Base-by-base conservation (phyloP, 2,113 vertebrate genomes). In the Poecile atricapillus region DNA sequence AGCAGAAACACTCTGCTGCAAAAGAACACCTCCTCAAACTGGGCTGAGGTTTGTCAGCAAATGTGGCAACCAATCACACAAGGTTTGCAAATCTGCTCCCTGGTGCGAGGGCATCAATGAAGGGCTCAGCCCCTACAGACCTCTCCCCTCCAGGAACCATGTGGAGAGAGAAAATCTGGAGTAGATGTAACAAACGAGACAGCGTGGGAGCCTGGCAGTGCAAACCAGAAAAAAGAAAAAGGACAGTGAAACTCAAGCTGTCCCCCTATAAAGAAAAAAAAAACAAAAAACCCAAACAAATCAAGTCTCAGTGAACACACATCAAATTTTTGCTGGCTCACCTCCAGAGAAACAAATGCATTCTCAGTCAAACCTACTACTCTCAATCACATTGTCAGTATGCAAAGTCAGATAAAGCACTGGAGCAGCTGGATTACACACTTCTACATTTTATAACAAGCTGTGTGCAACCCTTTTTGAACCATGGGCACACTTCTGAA, bases 401-500 rank as follows among this genome's bases (percentile, higher is more conserved):
- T 60, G 78, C 65, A 56, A 83, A 87, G 25, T 47, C 78, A 82
- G 81, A 71, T 76, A 96, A 79, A 41, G 56, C 56, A 69, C 22
- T 0, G 0, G 31, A 76, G 49, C 35, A 64, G 65, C 4, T 0
- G 9, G 44, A 71, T 78, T 49, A 68, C 33, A 30, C 74, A 87
- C 50, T 90, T 92, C 79, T 92, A 74, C 83, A 85, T 93, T 94
- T 88, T 33, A 56, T 0, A 49, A 35, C 39, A 50, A 73, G 53
- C 49, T 75, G 35, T 2, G 2, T n/a, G 24, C 65, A 88, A 74
- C 44, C 33, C 41, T n/a, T 13, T 7, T 9, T 5, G n/a, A 83
- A 58, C 59, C 20, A 14, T 0, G 0, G 44, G 43, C 28, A 53
- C 0, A 0, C 41, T 75, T 52, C 68, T 41, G 25, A 80, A 27